phyloP scores from a whole-genome alignment of 2,113 vertebrate species.

The Uria aalge region DNA sequence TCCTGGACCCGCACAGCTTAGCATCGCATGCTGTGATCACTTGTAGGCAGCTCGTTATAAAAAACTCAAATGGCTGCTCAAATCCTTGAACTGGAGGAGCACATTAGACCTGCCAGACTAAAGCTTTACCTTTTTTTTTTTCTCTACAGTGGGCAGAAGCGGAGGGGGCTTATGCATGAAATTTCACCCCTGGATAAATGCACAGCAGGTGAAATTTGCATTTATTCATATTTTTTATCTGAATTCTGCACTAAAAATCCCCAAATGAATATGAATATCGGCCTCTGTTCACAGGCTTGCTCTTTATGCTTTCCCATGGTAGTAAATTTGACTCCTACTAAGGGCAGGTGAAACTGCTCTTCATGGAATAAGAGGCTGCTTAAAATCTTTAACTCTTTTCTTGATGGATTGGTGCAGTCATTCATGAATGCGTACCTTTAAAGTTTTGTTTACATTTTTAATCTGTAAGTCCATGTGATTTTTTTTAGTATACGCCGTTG shows the following conservation, averaged over 20 bases:
- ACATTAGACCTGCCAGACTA: neutral
- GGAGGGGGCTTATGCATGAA: neutral
- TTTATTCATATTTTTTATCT: neutral
- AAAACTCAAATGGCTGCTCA: neutral
- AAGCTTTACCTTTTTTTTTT: neutral
- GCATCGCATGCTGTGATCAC: neutral
- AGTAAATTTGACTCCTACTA: constrained; percentile 5
- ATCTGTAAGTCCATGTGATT: neutral
- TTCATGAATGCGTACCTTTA: neutral
- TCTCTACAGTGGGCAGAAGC: neutral
- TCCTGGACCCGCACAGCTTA: neutral
- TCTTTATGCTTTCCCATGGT: constrained; percentile 7
- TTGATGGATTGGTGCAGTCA: neutral
- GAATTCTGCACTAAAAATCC: constrained; percentile 8
- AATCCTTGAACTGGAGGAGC: neutral
- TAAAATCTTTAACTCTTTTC: constrained; percentile 50
- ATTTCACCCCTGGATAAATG: neutral
- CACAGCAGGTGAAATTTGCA: neutral
- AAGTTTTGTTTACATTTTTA: neutral
- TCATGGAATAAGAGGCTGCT: neutral
- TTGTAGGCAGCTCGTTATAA: neutral
- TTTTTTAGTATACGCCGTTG: neutral
- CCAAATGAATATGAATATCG: neutral
- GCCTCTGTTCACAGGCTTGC: neutral
- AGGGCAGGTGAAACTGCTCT: neutral